Evolutionary conservation across 2,113 vertebrate genomes (phyloP).

Genomic region (Meles meles): DNA sequence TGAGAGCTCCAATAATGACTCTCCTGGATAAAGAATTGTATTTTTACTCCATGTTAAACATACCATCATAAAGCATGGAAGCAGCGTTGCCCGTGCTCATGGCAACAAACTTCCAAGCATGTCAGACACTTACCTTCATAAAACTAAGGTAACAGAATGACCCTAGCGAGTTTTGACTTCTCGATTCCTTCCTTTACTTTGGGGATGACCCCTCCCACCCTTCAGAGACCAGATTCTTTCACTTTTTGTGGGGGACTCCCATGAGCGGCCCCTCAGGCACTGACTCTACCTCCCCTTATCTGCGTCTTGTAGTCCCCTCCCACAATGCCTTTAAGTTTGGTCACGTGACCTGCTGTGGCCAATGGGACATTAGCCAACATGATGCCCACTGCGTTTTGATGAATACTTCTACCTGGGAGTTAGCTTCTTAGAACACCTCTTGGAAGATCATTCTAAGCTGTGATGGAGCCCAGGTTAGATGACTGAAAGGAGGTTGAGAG

Average conservation of each 20-base stretch:
- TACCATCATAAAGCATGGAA: not conserved
- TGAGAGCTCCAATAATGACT: not conserved
- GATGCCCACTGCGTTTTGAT: not conserved
- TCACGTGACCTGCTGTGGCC: not conserved
- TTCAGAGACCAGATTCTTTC: not conserved
- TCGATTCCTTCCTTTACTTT: not conserved
- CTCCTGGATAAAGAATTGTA: not conserved
- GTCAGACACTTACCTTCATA: not conserved
- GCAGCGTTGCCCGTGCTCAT: not conserved
- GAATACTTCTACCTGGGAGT: not conserved
- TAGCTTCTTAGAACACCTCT: not conserved
- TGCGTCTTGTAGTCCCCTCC: not conserved
- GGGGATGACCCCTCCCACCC: not conserved
- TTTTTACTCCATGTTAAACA: not conserved
- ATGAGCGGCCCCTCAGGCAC: not conserved
- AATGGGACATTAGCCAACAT: not conserved
- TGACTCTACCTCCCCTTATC: not conserved
- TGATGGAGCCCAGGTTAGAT: not conserved
- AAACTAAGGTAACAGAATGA: constrained; percentile 8
- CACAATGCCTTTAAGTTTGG: not conserved
- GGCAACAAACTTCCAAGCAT: not conserved
- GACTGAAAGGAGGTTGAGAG: not conserved
- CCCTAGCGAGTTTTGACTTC: not conserved
- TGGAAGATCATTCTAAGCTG: not conserved
- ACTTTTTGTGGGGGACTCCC: not conserved